Conservation (phyloP, 2,113 vertebrate genomes). For the Noctilio leporinus region DNA sequence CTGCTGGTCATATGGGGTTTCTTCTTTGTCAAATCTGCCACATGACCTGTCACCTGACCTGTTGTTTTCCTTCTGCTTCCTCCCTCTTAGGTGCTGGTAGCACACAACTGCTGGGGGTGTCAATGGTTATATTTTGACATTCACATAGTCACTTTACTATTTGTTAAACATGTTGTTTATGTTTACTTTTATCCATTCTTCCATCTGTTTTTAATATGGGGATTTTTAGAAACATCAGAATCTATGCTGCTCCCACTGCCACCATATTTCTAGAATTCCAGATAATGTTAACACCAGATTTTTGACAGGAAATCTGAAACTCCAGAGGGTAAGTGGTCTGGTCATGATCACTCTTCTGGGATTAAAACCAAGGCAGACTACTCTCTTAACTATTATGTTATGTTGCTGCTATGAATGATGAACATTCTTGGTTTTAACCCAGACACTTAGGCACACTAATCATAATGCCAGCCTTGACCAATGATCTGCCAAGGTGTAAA, state of each 20-base stretch:
- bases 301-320: background rate
- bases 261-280: background rate
- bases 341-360: background rate
- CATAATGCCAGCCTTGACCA: background rate
- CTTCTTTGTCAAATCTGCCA: background rate
- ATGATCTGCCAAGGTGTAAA: background rate
- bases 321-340: background rate
- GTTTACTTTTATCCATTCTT: background rate
- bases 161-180: background rate
- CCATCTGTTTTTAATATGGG: background rate
- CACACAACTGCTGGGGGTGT: too few species aligned
- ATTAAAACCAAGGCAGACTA: background rate
- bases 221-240: background rate
- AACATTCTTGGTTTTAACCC: background rate
- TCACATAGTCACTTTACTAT: background rate
- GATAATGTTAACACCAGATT: background rate
- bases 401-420: background rate
- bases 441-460: background rate
- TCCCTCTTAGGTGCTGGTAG: background rate
- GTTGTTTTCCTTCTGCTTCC: background rate
- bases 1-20: accelerated
- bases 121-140: background rate
- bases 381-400: background rate
- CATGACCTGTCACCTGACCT: background rate
- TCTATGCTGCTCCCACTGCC: background rate